phyloP scores from a whole-genome alignment of 2,797 vertebrate genomes.

The Toxotes lorentzi region DNA sequence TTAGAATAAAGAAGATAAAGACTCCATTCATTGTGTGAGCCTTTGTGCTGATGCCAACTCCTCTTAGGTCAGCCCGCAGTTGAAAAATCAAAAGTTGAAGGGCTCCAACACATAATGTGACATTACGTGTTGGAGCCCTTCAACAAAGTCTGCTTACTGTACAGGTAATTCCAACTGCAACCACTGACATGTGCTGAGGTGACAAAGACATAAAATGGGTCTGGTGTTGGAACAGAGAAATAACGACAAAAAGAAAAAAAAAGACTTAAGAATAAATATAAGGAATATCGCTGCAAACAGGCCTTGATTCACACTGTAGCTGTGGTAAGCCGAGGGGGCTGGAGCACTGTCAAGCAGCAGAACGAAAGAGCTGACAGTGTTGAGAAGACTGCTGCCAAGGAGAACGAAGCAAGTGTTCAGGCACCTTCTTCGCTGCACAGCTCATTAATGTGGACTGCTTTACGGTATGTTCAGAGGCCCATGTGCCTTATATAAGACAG shows the following conservation, averaged over 20 bases:
- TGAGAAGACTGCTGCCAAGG: constrained; percentile 60
- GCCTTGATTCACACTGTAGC: constrained; percentile 45
- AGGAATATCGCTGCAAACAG: constrained; percentile 54
- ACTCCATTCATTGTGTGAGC: constrained; percentile 35
- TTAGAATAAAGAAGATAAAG: constrained; percentile 46
- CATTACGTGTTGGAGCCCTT: no score
- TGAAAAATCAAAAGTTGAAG: constrained; percentile 37
- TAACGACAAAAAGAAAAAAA: background rate
- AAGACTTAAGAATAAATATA: constrained; percentile 40
- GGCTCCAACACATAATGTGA: constrained; percentile 26
- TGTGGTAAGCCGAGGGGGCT: constrained; percentile 46
- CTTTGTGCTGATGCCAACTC: constrained; percentile 60
- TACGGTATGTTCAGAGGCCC: constrained; percentile 37
- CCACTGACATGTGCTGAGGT: constrained; percentile 28
- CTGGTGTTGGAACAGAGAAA: constrained; percentile 13
- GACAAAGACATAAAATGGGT: constrained; percentile 35
- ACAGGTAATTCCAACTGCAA: constrained; percentile 39
- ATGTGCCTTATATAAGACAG: constrained; percentile 29
- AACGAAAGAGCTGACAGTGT: constrained; percentile 69
- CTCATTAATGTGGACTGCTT: constrained; percentile 61
- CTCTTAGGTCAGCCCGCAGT: constrained; percentile 55
- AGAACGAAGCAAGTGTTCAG: constrained; percentile 52
- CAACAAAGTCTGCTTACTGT: constrained; percentile 55
- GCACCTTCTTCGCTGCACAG: constrained; percentile 42
- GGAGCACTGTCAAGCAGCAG: constrained; percentile 67